phyloP scores from a whole-genome alignment of 2,797 vertebrate species.

The Malacoctenus gilli region DNA sequence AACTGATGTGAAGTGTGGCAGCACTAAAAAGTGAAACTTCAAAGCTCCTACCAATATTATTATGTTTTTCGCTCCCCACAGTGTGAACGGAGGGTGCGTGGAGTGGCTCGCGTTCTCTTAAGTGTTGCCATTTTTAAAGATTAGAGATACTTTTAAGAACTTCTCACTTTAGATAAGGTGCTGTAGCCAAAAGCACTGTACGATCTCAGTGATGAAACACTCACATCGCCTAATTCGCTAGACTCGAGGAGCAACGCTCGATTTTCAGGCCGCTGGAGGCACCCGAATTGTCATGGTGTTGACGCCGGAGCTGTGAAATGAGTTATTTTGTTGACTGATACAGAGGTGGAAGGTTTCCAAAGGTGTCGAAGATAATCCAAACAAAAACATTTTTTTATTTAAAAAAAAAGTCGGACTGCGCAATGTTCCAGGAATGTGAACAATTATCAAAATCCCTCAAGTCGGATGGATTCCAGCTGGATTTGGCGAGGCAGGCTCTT shows the following conservation, averaged over 20 bases:
- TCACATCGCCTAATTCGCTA: conserved; percentile 16
- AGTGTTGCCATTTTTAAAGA: conserved; percentile 51
- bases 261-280: conserved; percentile 17
- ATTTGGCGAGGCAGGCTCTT: conserved; percentile 42
- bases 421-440: conserved; percentile 58
- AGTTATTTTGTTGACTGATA: conserved; percentile 40
- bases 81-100: conserved; percentile 8
- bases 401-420: too few species aligned
- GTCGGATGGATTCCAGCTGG: conserved; percentile 58
- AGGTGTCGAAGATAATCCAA: conserved; percentile 8
- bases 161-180: conserved; percentile 50
- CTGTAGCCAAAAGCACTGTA: conserved; percentile 30
- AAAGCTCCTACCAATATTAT: conserved; percentile 40
- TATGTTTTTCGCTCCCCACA: conserved; percentile 27
- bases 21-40: conserved; percentile 44
- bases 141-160: conserved; percentile 54
- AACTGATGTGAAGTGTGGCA: conserved; percentile 23
- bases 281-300: conserved; percentile 15
- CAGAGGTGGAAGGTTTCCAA: conserved; percentile 34
- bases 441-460: conserved; percentile 63
- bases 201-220: conserved; percentile 25
- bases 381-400: too few species aligned
- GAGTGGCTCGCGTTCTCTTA: conserved; percentile 30
- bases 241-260: conserved; percentile 1
- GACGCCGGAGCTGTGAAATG: conserved; percentile 27